Evolutionary conservation across 2,888 invertebrate species (phyloP), one percentile per base, ranked within the genome.

Genomic region (Diarsia rubi): DNA sequence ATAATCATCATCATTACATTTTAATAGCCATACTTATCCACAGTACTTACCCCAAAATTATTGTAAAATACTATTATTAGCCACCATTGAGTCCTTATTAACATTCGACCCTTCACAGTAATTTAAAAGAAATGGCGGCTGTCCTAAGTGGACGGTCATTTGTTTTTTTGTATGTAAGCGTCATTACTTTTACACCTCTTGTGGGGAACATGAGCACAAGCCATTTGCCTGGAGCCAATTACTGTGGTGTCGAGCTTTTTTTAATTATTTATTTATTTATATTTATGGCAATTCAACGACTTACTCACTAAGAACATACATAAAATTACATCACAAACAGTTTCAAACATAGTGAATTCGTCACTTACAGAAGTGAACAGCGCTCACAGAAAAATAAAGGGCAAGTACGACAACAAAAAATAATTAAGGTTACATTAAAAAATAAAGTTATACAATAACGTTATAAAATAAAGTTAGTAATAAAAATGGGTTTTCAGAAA

Each of bases 161-260:
- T 62, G 14, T 27, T 67, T 57, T 5, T 75, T 63, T 49, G 62
- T 73, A 75, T 44, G n/a, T 52, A 63, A 47, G 11, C 14, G 5
- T 24, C 24, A 64, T 76, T 47, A 54, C 14, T 45, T 71, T 66
- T 47, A 72, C 27, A 45, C 11, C 52, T 69, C 62, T 54, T 65
- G 31, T 62, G 78, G 78, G 72, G 24, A 57, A 52, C 49, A 70
- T 73, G 27, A 63, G 24, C 31, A 8, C 27, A 8, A 44, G 59
- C 57, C 70, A 69, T 81, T 82, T 63, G 8, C 45, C 16, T 37
- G 45, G 31, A 70, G 52, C 63, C 73, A 73, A 78, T 82, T 78
- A 70, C 27, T 49, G 59, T 47, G 42, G 11, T 12, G 47, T 21
- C 54, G 9, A 12, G 5, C 9, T 45, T 59, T 62, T 68, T 60